Base-by-base conservation (phyloP, 2,888 invertebrate species). In the Bibio marci region DNA sequence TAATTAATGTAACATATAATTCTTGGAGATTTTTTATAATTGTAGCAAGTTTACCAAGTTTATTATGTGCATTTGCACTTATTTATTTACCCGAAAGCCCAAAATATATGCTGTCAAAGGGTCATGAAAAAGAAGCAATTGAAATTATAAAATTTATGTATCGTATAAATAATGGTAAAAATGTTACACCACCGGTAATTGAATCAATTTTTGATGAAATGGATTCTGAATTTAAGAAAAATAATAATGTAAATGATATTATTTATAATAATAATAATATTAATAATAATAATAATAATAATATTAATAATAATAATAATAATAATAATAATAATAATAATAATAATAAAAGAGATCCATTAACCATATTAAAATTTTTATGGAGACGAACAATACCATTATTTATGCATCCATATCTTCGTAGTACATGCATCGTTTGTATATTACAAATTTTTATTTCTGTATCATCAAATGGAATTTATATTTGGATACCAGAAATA, bases 401-500 rank as follows among this genome's bases (percentile, higher is more conserved):
- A 4, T 58, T 59, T 44, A 50, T 48, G 39, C 46, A 48, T 2
- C 49, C 51, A 34, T 51, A 56, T 44, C 41, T 54, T 25, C 46
- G 48, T 10, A 52, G 48, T 30, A 58, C 56, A 1, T 34, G 52
- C 4, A 43, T 57, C 6, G 50, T 53, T 6, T 58, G 57, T 44
- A 35, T 45, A 5, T 50, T 59, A 37, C 55, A 57, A 44, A 57
- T 58, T 44, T 52, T 48, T 33, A 55, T 56, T 3, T 56, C 55
- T 41, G 44, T 49, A 10, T 56, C 56, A 27, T 56, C 52, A 10
- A 52, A 55, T 43, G 54, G 56, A 22, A 50, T 59, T 50, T 54
- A 57, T 31, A 54, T 59, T 51, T 59, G 57, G 57, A 54, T 58
- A 38, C 59, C 59, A 3, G 50, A 55, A 39, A 56, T 59, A 8